These are phyloP conservation scores for Pelmatolapia mariae DNA, from an alignment of 2,113 vertebrate genomes.

Conservation along the genomic window DNA sequence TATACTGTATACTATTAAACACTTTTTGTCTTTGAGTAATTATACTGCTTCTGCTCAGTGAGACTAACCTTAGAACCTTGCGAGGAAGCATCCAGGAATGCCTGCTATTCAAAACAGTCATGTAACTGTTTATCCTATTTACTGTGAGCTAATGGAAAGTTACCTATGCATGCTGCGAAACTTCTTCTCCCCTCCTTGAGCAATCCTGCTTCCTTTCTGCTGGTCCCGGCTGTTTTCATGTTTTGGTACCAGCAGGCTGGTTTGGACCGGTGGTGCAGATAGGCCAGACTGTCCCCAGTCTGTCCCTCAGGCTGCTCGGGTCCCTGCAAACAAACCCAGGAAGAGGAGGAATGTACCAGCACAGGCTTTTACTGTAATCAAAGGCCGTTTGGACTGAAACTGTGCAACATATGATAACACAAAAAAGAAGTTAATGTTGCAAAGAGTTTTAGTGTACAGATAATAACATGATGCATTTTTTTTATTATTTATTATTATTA, in stretches of 20 bases:
- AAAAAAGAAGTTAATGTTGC: neutral
- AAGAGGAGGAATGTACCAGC: slow-evolving; percentile 77
- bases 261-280: slow-evolving; percentile 7
- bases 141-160: neutral
- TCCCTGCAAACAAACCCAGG: slow-evolving; percentile 80
- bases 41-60: neutral
- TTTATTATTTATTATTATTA: neutral
- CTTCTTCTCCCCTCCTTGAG: neutral
- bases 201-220: slow-evolving; percentile 37
- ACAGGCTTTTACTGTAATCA: slow-evolving; percentile 64
- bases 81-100: slow-evolving; percentile 41
- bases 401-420: neutral
- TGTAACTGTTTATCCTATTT: slow-evolving; percentile 6
- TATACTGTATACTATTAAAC: neutral
- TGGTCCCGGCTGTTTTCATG: neutral
- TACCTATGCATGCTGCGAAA: neutral
- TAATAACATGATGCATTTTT: neutral
- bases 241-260: slow-evolving; percentile 45
- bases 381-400: slow-evolving; percentile 8
- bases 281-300: slow-evolving; percentile 28
- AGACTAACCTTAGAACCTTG: slow-evolving; percentile 1
- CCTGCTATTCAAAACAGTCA: slow-evolving; percentile 30
- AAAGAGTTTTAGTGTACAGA: neutral
- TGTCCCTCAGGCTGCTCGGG: slow-evolving; percentile 34
- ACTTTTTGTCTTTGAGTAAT: slow-evolving; percentile 3